Evolutionary conservation across 2,888 invertebrate genomes (phyloP).

Genomic region (Pristionchus japonicus): DNA sequence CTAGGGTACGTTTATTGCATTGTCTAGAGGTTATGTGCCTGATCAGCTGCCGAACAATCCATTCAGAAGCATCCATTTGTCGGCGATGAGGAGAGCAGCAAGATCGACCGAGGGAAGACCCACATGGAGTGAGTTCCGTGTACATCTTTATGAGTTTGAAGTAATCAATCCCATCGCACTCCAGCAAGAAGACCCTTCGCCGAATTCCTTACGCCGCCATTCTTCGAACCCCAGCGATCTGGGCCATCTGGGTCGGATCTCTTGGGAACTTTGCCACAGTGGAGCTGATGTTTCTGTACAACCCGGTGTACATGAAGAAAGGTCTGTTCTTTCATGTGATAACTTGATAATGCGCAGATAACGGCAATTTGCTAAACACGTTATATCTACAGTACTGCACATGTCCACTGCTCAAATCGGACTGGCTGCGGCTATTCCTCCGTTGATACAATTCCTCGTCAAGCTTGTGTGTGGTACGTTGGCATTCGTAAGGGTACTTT

Average conservation of each 20-base stretch:
- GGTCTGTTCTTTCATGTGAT: slow-evolving; percentile 17
- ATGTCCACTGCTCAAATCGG: slow-evolving; percentile 61
- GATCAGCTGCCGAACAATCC: too few relatives aligned
- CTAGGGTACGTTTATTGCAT: background rate
- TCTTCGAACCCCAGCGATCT: slow-evolving; percentile 60
- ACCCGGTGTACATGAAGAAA: slow-evolving; percentile 56
- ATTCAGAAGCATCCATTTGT: slow-evolving; percentile 65
- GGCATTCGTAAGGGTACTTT: background rate
- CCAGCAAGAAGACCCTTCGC: slow-evolving; percentile 54
- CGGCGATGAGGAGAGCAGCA: slow-evolving; percentile 60
- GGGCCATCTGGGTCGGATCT: slow-evolving; percentile 69
- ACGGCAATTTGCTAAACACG: too few relatives aligned
- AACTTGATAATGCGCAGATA: too few relatives aligned
- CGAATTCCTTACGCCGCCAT: slow-evolving; percentile 61
- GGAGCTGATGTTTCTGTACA: slow-evolving; percentile 68
- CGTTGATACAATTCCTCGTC: slow-evolving; percentile 61
- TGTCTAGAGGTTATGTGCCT: too few relatives aligned
- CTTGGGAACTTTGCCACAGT: slow-evolving; percentile 65
- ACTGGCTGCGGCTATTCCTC: slow-evolving; percentile 64
- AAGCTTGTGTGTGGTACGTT: slow-evolving; percentile 55
- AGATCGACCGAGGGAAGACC: slow-evolving; percentile 66
- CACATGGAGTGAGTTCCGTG: slow-evolving; percentile 29
- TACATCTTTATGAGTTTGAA: background rate
- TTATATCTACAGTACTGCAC: slow-evolving; percentile 60
- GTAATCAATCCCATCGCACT: too few relatives aligned